Evolutionary conservation across 1,140 invertebrate genomes (phyloP), one percentile per base, ranked within the genome.

Genomic region (Papilio polyxenes): DNA sequence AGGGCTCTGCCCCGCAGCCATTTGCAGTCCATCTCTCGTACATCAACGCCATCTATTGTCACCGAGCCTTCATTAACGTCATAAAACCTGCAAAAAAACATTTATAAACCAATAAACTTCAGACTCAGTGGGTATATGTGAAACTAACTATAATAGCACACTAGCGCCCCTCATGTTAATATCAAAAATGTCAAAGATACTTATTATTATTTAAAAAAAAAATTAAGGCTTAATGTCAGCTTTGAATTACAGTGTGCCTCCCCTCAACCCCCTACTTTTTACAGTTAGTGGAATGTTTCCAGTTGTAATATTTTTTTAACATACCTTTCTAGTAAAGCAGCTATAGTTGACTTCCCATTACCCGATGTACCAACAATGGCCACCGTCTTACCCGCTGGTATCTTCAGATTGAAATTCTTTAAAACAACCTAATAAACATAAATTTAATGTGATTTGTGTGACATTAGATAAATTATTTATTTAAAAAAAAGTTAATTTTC

Each of bases 261-360:
- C 23, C 23, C 23, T 2, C 23, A 31, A 0, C 23, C 23, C 23
- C 23, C 23, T 31, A 31, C 23, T 31, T 31, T 31, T 31, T 31
- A 31, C 23, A 31, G 23, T 31, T 31, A 31, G 23, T 31, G 23
- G 23, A 31, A 31, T 1, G n/a, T 2, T 44, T 6, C 1, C 3
- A 44, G 20, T 37, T 62, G n/a, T 51, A 51, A 31, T 53, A 23
- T 48, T 15, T 20, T 37, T 51, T 56, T 51, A 49, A 72, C 83
- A 44, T 92, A 97, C 96, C 98, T 96, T 95, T 99, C 98, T 69
- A 99, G 91, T 49, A 99, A 94, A 5, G 96, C 96, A 23, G 97
- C 98, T 40, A 99, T 96, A 0, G 98, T 99, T 3, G 98, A 98
- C 95, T 99, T 99, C 15, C 98, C 98, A 91, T 97, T 97, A 3